phyloP scores from a whole-genome alignment of 2,888 invertebrate species.

The Eupithecia dodoneata region DNA sequence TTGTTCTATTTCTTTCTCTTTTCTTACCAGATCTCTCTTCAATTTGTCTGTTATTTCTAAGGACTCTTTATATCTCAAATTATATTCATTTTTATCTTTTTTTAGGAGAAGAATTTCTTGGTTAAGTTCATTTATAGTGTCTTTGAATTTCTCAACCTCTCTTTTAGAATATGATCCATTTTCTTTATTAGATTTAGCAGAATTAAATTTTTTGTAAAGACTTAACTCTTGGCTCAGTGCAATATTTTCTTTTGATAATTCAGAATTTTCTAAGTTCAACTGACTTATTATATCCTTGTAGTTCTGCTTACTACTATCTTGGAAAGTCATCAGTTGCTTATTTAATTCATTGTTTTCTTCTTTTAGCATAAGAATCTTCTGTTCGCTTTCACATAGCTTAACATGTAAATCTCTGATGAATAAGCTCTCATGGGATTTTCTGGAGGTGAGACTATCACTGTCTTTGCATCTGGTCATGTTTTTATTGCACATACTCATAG shows the following conservation, averaged over 20 bases:
- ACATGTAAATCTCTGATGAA: slow-evolving; percentile 74
- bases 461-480: slow-evolving; percentile 63
- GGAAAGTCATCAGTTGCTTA: slow-evolving; percentile 52
- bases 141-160: slow-evolving; percentile 64
- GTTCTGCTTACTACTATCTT: slow-evolving; percentile 65
- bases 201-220: slow-evolving; percentile 64
- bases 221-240: slow-evolving; percentile 69
- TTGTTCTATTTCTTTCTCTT: slow-evolving; percentile 74
- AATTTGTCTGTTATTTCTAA: slow-evolving; percentile 70
- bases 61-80: slow-evolving; percentile 68
- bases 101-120: slow-evolving; percentile 65
- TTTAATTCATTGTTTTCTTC: slow-evolving; percentile 78
- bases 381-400: slow-evolving; percentile 79
- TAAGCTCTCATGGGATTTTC: slow-evolving; percentile 53
- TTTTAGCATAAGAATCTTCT: slow-evolving; percentile 75
- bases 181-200: slow-evolving; percentile 56
- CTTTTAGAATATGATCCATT: slow-evolving; percentile 54
- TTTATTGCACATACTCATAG: slow-evolving; percentile 68
- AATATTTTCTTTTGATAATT: slow-evolving; percentile 78
- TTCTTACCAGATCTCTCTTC: slow-evolving; percentile 71
- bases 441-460: slow-evolving; percentile 47
- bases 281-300: slow-evolving; percentile 76
- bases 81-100: slow-evolving; percentile 77
- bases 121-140: slow-evolving; percentile 63
- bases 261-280: slow-evolving; percentile 74